Evolutionary conservation across 2,113 vertebrate species (phyloP).

Genomic region (Oncorhynchus kisutch): DNA sequence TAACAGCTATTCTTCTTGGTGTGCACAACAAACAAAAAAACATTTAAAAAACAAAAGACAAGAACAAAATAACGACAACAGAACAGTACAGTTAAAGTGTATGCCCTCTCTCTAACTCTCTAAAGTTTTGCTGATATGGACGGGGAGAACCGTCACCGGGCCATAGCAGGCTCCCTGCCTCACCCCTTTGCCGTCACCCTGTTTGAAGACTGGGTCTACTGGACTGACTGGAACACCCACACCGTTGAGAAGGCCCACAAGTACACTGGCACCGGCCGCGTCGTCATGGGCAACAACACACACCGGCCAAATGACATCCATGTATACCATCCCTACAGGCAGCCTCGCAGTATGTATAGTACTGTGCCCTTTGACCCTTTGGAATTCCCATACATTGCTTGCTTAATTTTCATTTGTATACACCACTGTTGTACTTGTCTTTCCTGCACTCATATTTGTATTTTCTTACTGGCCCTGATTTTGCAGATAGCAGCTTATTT

Average conservation of each 20-base stretch:
- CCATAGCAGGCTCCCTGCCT: conserved; percentile 63
- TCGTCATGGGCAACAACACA: conserved; percentile 72
- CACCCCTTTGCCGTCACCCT: conserved; percentile 65
- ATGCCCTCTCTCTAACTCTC: background rate
- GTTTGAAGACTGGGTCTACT: conserved; percentile 72
- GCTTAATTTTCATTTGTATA: no score
- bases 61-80: no score
- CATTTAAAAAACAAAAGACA: no score
- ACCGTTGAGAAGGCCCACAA: conserved; percentile 71
- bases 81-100: no score
- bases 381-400: no score
- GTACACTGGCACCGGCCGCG: conserved; percentile 63
- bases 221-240: conserved; percentile 74
- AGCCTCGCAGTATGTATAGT: conserved; percentile 56
- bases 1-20: no score
- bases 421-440: no score
- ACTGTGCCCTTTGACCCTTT: background rate
- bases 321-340: conserved; percentile 70
- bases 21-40: no score
- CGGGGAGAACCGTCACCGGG: conserved; percentile 66
- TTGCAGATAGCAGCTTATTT: no score
- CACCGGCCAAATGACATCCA: conserved; percentile 68
- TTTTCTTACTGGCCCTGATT: no score
- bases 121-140: conserved; percentile 71
- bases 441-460: no score